A percentile compares a stretch with the other conserved stretches of the same genome.
Evolutionary conservation across 1,140 invertebrate genomes (phyloP).

Genomic region (Conus ventricosus): DNA sequence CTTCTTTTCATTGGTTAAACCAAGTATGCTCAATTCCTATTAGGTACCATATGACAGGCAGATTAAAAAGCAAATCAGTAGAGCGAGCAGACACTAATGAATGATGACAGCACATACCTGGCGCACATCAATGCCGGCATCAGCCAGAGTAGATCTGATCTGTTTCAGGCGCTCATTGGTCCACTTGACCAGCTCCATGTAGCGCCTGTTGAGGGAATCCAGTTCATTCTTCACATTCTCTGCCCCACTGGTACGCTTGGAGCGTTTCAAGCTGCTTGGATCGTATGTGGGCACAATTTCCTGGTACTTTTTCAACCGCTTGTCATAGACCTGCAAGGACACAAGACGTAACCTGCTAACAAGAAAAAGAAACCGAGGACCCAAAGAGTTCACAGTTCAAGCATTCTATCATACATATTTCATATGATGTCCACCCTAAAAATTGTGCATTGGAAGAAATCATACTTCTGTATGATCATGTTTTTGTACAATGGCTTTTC

Average conservation of each 20-base stretch:
- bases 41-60: too few relatives aligned
- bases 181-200: constrained; percentile 69
- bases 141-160: constrained; percentile 61
- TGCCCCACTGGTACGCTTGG: constrained; percentile 78
- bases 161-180: constrained; percentile 63
- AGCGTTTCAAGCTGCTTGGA: constrained; percentile 72
- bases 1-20: too few relatives aligned
- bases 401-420: too few relatives aligned
- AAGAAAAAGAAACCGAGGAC: background rate
- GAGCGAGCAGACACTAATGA: too few relatives aligned
- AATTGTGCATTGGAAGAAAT: too few relatives aligned
- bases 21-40: too few relatives aligned
- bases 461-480: too few relatives aligned
- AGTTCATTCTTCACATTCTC: constrained; percentile 89
- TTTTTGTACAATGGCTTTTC: too few relatives aligned
- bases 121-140: constrained; percentile 57
- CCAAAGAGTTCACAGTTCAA: background rate
- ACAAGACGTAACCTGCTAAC: background rate
- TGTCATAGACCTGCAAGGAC: constrained; percentile 87
- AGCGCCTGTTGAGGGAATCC: constrained; percentile 81
- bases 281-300: constrained; percentile 84
- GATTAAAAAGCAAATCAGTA: too few relatives aligned
- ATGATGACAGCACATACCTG: too few relatives aligned
- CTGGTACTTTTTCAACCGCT: constrained; percentile 89
- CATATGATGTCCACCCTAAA: too few relatives aligned